These are phyloP conservation scores for Fragum sueziense DNA, from an alignment of 2,888 invertebrate species.

Conservation along the genomic window DNA sequence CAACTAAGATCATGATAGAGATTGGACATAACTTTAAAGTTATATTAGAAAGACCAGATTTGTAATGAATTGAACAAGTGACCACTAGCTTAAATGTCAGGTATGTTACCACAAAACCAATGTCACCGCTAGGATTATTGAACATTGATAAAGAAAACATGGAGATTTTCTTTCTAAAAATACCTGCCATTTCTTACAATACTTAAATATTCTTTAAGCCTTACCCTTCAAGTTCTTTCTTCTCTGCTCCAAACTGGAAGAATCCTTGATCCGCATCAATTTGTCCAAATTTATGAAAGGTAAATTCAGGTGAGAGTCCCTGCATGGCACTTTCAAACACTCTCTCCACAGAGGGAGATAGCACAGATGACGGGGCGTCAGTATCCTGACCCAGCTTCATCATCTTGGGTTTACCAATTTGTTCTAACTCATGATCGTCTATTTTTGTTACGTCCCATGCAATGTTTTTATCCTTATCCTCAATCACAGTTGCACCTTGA, in stretches of 20 bases:
- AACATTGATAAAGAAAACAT: too few species aligned
- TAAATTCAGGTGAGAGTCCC: conserved; percentile 67
- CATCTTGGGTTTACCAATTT: conserved; percentile 64
- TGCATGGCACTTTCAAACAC: conserved; percentile 67
- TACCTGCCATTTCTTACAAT: too few species aligned
- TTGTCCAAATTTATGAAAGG: conserved; percentile 72
- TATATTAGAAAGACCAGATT: too few species aligned
- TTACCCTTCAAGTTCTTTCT: conserved; percentile 8
- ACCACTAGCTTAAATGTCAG: too few species aligned
- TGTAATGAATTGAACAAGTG: too few species aligned
- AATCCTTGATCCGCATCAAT: conserved; percentile 52
- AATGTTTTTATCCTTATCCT: conserved; percentile 23
- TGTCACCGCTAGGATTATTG: too few species aligned
- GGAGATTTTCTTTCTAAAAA: too few species aligned
- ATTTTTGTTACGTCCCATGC: conserved; percentile 56
- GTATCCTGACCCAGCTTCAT: conserved; percentile 64
- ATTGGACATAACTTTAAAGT: too few species aligned
- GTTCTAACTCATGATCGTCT: conserved; percentile 47
- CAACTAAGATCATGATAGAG: too few species aligned
- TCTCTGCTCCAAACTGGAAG: conserved; percentile 45
- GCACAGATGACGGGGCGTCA: conserved; percentile 62
- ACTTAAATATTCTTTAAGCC: too few species aligned
- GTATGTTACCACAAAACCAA: too few species aligned
- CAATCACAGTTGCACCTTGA: conserved; percentile 16
- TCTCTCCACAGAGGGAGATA: conserved; percentile 64